phyloP scores from a whole-genome alignment of 2,888 invertebrate species.

The Apomyelois bistriatella region DNA sequence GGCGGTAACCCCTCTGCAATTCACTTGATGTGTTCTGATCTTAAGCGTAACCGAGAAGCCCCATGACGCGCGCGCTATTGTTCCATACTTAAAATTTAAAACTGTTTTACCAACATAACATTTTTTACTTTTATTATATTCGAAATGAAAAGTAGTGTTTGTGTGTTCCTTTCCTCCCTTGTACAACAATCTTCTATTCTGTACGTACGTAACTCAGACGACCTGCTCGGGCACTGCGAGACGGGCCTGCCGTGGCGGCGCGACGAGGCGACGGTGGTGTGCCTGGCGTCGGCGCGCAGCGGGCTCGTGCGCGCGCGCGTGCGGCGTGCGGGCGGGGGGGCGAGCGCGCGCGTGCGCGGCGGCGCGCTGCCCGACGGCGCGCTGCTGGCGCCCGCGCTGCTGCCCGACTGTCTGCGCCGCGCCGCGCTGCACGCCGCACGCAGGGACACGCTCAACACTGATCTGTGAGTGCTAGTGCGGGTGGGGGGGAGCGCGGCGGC shows the following conservation, averaged over 20 bases:
- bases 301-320: slow-evolving; percentile 72
- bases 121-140: no score
- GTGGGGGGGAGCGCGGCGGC: no score
- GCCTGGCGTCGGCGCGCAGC: slow-evolving; percentile 80
- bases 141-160: no score
- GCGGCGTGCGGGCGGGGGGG: slow-evolving; percentile 2
- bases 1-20: no score
- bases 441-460: slow-evolving; percentile 33
- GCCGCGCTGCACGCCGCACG: slow-evolving; percentile 87
- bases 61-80: no score
- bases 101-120: no score
- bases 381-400: slow-evolving; percentile 80
- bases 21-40: no score
- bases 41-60: no score
- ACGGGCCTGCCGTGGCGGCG: slow-evolving; percentile 89
- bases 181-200: no score
- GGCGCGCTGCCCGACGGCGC: slow-evolving; percentile 29
- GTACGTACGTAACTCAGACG: no score
- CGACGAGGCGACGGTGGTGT: slow-evolving; percentile 78
- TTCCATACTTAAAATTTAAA: no score
- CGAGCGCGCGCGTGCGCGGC: slow-evolving; percentile 10
- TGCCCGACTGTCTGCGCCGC: slow-evolving; percentile 57
- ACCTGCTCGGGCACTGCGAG: slow-evolving; percentile 78
- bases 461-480: slow-evolving; percentile 47
- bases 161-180: no score